Base-by-base conservation (phyloP, 2,113 vertebrate species). In the Rhynchomys soricoides region DNA sequence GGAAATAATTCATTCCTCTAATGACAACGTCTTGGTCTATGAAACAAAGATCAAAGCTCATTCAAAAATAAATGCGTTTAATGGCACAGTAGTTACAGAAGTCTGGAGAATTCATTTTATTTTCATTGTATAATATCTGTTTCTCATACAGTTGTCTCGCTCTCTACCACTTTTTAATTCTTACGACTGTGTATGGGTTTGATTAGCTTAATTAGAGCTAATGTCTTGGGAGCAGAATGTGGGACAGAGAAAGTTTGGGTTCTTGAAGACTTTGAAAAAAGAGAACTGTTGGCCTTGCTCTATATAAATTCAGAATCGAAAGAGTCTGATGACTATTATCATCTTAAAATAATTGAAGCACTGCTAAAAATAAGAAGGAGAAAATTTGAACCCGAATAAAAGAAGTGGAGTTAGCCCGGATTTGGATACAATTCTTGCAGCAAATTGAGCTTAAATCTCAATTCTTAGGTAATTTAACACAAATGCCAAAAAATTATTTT, bases 31-130 rank as follows among this genome's bases (percentile, higher is more conserved):
- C 98, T 98, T 97, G 95, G 96, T 97, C 96, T 98, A 98, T 97
- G 97, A 98, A 98, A 97, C 95, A 91, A 97, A 98, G 98, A 98
- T 98, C 98, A 98, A 98, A 98, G 98, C 98, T 97, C 98, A 98
- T 98, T 98, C 96, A 98, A 98, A 97, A 98, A 97, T 97, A 98
- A 98, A 97, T 98, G 97, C 97, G 86, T 75, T 97, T 97, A 98
- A 98, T 97, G 98, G 97, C 98, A 98, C 96, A 97, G 98, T 98
- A 98, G 98, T 98, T 98, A 98, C 45, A 98, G 97, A 98, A 98
- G 98, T 95, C 98, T 98, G 98, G 96, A 97, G 98, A 97, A 98
- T 97, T 98, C 4, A 96, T 98, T 98, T 98, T 98, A 98, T 98
- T 98, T 98, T 98, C 98, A 96, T 96, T 98, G 96, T 95, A 96